These are phyloP conservation scores for Vireo altiloquus DNA, from an alignment of 2,113 vertebrate species.

Conservation along the genomic window DNA sequence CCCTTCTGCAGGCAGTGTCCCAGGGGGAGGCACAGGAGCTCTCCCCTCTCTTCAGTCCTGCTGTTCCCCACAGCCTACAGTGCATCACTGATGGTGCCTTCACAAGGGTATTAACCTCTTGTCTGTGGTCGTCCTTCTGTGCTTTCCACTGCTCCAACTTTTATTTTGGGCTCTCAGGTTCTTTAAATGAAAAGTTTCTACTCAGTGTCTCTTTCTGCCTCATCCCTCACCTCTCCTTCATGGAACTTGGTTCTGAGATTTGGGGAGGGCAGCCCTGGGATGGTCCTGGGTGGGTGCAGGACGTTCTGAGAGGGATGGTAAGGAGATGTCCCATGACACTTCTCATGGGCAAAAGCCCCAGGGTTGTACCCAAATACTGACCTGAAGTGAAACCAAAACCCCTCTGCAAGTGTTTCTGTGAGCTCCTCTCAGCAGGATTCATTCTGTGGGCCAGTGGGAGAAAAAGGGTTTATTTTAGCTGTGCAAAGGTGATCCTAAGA, in stretches of 20 bases:
- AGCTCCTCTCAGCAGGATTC: background rate
- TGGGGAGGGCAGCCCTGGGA: background rate
- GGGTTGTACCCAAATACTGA: background rate
- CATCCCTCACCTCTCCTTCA: background rate
- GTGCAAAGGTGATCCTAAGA: background rate
- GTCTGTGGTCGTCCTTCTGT: background rate
- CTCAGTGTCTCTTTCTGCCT: background rate
- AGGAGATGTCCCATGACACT: background rate
- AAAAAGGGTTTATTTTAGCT: background rate
- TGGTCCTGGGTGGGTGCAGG: background rate
- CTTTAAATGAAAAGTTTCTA: background rate
- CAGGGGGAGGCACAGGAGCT: background rate
- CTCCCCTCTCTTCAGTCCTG: background rate
- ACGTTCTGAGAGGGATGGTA: background rate
- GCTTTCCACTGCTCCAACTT: background rate
- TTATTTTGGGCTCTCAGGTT: background rate
- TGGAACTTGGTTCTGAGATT: background rate
- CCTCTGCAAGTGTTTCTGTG: background rate
- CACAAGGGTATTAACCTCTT: background rate
- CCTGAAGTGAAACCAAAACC: background rate
- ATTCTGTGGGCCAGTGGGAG: background rate
- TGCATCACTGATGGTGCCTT: background rate
- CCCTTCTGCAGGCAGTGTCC: background rate
- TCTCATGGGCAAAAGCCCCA: accelerated
- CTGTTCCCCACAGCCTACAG: background rate